Base-by-base conservation (phyloP, 2,113 vertebrate genomes). In the Mastomys natalensis region DNA sequence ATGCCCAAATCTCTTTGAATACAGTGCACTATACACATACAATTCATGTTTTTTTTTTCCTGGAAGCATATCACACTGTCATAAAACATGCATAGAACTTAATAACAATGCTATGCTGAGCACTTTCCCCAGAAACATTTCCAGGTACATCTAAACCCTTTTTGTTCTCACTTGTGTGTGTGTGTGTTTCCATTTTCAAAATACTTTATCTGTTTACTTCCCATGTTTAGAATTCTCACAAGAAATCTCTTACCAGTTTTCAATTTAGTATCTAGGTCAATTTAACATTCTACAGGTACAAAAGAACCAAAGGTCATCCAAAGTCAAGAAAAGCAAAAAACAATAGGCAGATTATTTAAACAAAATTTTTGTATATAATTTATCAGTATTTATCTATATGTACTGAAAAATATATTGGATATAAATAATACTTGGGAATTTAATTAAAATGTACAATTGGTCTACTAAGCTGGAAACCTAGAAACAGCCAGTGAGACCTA, bases 1-100 rank as follows among this genome's bases (percentile, higher is more conserved):
- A 90, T 64, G 21, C 78, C 66, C 55, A 94, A 86, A 81, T 3
- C 29, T 58, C 34, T 93, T 73, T 64, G 90, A 93, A 78, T 55
- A 29, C 96, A 89, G 81, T 43, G 17, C 1, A 87, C 0, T 89
- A 87, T 97, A 95, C 95, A 22, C 72, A 40, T 43, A 3, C 1
- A 21, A 40, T 72, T 89, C 48, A 95, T 60, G 58, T 60, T 21
- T 86, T 45, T 96, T 98, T 96, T 15, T n/a, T n/a, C n/a, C 40
- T 89, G 51, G 91, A 94, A 96, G 89, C 9, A 53, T 10, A 22
- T 12, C 24, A 7, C 5, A n/a, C 16, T 94, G 37, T 24, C 58
- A 66, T 73, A 90, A 93, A 90, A 92, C 31, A 92, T 60, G 13
- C 55, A 34, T 34, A 91, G 53, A 88, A 34, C 73, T 96, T 78